These are phyloP conservation scores for Platycercus adscitus DNA, from an alignment of 2,113 vertebrate genomes.

Conservation along the genomic window DNA sequence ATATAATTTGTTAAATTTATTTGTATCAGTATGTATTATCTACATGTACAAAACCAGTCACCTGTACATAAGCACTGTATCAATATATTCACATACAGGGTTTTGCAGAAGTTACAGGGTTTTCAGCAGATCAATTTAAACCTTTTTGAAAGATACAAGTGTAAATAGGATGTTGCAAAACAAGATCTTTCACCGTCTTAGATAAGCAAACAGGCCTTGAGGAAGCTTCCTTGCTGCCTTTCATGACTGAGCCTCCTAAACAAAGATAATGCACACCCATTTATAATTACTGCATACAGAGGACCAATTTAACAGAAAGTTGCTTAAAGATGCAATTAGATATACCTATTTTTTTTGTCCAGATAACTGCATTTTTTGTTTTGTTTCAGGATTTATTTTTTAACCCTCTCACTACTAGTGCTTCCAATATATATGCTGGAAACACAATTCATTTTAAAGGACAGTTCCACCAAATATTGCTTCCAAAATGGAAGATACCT, in stretches of 20 bases:
- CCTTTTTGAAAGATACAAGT: neutral
- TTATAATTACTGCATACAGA: neutral
- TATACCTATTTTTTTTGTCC: neutral
- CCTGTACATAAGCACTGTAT: neutral
- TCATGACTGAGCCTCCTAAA: neutral
- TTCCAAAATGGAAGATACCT: neutral
- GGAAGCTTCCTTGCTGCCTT: neutral
- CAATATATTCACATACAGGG: fast-evolving
- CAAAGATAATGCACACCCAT: neutral
- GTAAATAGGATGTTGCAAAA: neutral
- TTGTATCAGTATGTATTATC: neutral
- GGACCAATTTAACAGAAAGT: neutral
- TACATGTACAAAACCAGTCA: neutral
- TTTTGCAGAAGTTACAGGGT: neutral
- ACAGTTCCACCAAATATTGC: neutral
- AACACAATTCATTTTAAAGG: neutral
- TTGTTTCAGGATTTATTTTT: too few species aligned
- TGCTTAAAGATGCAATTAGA: neutral
- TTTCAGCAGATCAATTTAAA: neutral
- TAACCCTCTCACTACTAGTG: neutral
- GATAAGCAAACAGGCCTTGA: neutral
- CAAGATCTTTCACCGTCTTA: neutral
- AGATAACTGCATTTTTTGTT: neutral
- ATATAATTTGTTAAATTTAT: neutral
- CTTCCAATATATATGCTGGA: neutral